Conservation (phyloP, 2,113 vertebrate genomes). For the Apodemus speciosus region DNA sequence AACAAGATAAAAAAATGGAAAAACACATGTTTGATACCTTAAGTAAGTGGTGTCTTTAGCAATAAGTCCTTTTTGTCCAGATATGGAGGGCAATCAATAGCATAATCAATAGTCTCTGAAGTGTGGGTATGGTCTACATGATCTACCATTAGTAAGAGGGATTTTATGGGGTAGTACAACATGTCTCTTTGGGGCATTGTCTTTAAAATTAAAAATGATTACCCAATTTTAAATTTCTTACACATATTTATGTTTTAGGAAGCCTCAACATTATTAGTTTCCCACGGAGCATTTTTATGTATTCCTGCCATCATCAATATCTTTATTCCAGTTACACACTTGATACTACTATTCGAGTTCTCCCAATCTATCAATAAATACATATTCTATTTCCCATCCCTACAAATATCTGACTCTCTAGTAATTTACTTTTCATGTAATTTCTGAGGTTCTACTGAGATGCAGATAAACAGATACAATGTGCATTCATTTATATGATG, state of each 20-base stretch:
- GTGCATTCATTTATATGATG: background rate
- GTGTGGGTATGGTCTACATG: background rate
- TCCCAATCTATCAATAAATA: background rate
- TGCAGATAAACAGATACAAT: background rate
- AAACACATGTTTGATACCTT: background rate
- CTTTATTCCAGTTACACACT: background rate
- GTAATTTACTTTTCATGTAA: background rate
- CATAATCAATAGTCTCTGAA: background rate
- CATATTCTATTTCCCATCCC: no score
- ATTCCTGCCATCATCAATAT: background rate
- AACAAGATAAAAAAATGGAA: background rate
- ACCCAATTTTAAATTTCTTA: background rate
- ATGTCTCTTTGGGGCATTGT: background rate
- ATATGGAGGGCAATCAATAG: background rate
- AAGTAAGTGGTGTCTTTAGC: background rate
- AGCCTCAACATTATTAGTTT: background rate
- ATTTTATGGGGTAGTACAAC: background rate
- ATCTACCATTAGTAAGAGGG: background rate
- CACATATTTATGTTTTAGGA: background rate
- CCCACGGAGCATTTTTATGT: background rate
- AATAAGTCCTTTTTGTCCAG: background rate
- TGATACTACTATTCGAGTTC: background rate
- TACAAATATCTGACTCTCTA: background rate
- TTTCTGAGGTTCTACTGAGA: background rate
- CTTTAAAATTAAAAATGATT: no score